Conservation (phyloP, 2,797 vertebrate species). For the Argyrosomus regius region DNA sequence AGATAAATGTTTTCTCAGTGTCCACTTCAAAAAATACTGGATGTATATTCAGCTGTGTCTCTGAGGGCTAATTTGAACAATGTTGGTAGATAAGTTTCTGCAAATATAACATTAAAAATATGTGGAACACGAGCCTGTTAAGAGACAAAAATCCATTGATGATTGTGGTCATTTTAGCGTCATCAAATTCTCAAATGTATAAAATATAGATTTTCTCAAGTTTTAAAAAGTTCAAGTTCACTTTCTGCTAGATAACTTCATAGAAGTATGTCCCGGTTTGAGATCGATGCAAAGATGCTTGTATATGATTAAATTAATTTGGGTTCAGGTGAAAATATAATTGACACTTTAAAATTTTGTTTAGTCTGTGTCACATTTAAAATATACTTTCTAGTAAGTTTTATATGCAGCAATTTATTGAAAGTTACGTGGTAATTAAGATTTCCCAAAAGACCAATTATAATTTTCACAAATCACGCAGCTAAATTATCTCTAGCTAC, state of each 20-base stretch:
- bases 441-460: not conserved
- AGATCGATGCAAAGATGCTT: not conserved
- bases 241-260: not conserved
- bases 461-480: not conserved
- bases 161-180: not conserved
- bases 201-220: not conserved
- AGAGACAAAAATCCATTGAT: not conserved
- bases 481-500: not conserved
- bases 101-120: not conserved
- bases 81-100: constrained; percentile 1
- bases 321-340: not conserved
- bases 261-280: not conserved
- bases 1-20: constrained; percentile 19
- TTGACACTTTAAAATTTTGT: not conserved
- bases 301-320: not conserved
- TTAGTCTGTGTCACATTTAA: not conserved
- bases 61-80: constrained; percentile 9
- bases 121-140: not conserved
- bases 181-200: not conserved
- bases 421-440: not conserved
- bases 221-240: not conserved
- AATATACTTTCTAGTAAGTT: not conserved
- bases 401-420: not conserved
- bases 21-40: constrained; percentile 2
- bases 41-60: constrained; percentile 1